Evolutionary conservation across 2,888 invertebrate genomes (phyloP).

Genomic region (Zootermopsis nevadensis): DNA sequence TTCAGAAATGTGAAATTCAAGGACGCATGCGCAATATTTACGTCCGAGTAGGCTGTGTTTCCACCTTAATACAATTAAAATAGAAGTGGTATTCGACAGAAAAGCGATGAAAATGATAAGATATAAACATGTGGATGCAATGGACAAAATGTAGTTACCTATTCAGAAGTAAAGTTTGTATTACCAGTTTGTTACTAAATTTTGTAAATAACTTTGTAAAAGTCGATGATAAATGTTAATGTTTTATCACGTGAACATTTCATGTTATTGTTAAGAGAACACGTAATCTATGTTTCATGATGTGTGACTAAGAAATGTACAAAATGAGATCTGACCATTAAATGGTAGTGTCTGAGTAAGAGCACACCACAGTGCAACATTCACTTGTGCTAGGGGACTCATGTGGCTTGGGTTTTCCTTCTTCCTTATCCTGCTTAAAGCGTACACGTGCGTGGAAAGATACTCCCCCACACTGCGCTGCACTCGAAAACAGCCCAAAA

Average conservation of each 20-base stretch:
- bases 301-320: neutral
- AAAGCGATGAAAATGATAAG: neutral
- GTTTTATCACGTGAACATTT: neutral
- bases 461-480: too few relatives aligned
- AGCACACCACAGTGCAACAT: neutral
- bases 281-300: neutral
- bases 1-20: neutral
- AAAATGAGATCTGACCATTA: neutral
- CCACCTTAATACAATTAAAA: neutral
- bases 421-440: neutral
- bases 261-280: neutral
- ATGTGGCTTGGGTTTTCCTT: neutral
- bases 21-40: neutral
- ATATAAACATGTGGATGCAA: neutral
- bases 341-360: neutral
- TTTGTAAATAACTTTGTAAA: constrained; percentile 23
- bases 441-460: too few relatives aligned
- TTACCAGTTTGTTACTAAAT: neutral
- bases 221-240: neutral
- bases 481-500: too few relatives aligned
- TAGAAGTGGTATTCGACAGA: neutral
- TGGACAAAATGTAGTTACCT: neutral
- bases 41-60: constrained; percentile 17
- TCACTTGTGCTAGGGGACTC: constrained; percentile 13
- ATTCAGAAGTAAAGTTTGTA: neutral